A percentile compares a stretch with the other conserved stretches of the same genome.
Conservation (phyloP, 2,113 vertebrate species). For the Chionis minor region DNA sequence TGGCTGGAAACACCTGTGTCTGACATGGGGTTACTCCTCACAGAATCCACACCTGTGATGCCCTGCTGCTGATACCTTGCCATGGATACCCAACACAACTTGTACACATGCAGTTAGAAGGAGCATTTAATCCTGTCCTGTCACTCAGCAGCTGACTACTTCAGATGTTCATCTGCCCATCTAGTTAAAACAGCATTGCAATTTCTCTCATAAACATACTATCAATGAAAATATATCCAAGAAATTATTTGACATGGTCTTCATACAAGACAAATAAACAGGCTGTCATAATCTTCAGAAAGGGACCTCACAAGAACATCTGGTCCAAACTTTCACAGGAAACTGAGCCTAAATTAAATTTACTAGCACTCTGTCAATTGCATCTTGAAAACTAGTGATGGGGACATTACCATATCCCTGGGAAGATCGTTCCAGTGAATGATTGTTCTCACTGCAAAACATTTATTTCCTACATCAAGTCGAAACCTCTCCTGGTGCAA, state of each 20-base stretch:
- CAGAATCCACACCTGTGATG: not conserved
- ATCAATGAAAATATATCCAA: not conserved
- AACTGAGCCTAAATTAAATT: not conserved
- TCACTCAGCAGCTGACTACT: not conserved
- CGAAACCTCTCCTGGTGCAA: not conserved
- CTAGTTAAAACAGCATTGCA: not conserved
- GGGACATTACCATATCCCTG: not conserved
- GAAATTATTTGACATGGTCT: not conserved
- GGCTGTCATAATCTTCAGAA: not conserved
- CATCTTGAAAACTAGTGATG: not conserved
- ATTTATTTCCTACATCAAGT: not conserved
- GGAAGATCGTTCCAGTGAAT: not conserved
- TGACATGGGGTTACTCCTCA: too few species aligned
- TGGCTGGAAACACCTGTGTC: not conserved
- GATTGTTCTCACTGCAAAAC: not conserved
- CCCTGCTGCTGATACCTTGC: not conserved
- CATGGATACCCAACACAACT: not conserved
- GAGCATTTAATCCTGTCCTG: not conserved
- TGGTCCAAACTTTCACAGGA: not conserved
- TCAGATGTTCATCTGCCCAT: not conserved
- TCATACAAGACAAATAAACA: not conserved
- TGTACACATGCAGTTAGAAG: not conserved
- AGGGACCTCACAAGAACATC: too few species aligned
- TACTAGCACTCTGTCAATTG: not conserved
- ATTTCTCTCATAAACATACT: not conserved